phyloP scores from a whole-genome alignment of 2,113 vertebrate species.

The Redunca redunca region DNA sequence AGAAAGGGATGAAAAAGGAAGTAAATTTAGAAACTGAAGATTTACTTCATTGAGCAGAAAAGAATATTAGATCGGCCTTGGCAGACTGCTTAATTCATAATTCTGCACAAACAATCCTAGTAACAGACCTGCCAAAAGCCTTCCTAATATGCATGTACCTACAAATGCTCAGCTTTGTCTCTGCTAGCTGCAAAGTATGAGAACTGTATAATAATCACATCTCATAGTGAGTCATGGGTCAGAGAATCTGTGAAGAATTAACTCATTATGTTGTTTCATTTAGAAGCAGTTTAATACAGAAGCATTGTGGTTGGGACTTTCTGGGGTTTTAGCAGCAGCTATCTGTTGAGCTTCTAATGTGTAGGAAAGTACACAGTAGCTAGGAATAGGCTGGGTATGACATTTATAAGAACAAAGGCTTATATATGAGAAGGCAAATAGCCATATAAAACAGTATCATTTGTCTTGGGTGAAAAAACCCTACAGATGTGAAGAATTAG shows the following conservation, averaged over 20 bases:
- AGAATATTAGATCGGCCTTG: neutral
- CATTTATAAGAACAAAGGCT: neutral
- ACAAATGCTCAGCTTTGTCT: neutral
- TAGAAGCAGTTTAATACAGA: neutral
- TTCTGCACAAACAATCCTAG: neutral
- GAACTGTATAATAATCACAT: neutral
- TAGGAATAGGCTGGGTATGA: neutral
- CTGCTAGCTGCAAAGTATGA: neutral
- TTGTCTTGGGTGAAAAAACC: neutral
- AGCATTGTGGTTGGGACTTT: neutral
- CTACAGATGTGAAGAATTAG: neutral
- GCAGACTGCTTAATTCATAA: neutral
- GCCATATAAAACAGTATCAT: neutral
- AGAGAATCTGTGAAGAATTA: neutral
- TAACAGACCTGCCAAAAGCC: neutral
- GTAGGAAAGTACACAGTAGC: neutral
- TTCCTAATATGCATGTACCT: neutral
- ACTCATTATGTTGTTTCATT: neutral
- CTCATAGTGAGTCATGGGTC: neutral
- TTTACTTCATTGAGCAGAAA: neutral
- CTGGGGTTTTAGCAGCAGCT: neutral
- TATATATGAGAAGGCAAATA: neutral
- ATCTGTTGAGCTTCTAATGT: neutral
- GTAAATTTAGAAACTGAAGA: conserved; percentile 28
- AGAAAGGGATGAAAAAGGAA: conserved; percentile 35